Conservation (phyloP, 2,113 vertebrate species). For the Prolemur simus region DNA sequence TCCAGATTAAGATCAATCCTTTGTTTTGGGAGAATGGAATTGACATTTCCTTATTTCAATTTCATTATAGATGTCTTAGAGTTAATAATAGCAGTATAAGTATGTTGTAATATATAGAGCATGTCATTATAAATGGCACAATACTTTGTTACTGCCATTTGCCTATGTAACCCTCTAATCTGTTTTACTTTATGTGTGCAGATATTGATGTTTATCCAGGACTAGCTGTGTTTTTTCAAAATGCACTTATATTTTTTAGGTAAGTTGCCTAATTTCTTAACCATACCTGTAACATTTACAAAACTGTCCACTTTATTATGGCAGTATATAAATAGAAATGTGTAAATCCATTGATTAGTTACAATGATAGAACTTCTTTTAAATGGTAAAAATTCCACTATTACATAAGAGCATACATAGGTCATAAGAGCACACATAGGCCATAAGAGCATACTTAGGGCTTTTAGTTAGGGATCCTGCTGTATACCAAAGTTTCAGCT, state of each 20-base stretch:
- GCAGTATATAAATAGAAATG: not conserved
- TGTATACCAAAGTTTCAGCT: not conserved
- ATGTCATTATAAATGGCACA: accelerated
- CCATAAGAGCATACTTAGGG: not conserved
- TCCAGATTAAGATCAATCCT: not conserved
- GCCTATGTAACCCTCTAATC: conserved; percentile 6
- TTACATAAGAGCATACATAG: not conserved
- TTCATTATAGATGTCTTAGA: not conserved
- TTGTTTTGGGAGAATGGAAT: not conserved
- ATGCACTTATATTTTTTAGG: conserved; percentile 97
- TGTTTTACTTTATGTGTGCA: conserved; percentile 69
- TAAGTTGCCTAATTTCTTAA: conserved; percentile 80
- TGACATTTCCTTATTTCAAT: not conserved
- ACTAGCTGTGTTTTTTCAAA: conserved; percentile 95
- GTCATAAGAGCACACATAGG: not conserved
- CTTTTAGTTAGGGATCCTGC: not conserved
- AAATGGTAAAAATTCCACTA: not conserved
- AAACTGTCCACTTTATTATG: not conserved
- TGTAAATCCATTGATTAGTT: not conserved
- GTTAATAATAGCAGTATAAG: not conserved
- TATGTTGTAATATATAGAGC: not conserved
- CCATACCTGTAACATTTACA: not conserved
- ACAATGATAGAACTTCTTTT: not conserved
- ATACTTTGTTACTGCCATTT: not conserved
- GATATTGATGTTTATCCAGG: conserved; percentile 91